Evolutionary conservation across 2,113 vertebrate genomes (phyloP).

Genomic region (Ploceus nigricollis): DNA sequence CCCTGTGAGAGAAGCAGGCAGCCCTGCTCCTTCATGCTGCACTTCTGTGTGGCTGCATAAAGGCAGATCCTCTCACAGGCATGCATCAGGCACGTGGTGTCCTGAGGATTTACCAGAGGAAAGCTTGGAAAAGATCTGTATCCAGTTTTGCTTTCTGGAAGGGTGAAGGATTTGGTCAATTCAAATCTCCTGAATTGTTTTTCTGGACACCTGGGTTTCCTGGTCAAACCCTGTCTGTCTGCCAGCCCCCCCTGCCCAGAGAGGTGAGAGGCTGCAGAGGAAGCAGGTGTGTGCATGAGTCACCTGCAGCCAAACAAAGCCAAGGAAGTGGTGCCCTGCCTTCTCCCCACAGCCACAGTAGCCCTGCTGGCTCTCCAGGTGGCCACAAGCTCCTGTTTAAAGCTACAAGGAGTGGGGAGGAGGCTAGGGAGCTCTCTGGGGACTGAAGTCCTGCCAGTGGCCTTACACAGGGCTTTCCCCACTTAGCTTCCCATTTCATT

Average conservation of each 20-base stretch:
- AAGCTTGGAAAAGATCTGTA: background rate
- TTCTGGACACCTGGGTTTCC: slow-evolving; percentile 27
- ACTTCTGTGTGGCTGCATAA: background rate
- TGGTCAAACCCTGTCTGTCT: background rate
- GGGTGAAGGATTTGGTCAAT: background rate
- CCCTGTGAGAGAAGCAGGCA: background rate
- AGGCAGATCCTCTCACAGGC: background rate
- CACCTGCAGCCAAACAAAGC: background rate
- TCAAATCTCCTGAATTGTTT: background rate
- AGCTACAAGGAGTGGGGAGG: background rate
- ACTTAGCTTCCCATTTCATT: background rate
- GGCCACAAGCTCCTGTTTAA: background rate
- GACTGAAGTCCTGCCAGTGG: background rate
- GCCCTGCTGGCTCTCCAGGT: background rate
- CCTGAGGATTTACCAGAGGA: background rate
- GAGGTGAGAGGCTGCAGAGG: slow-evolving; percentile 1
- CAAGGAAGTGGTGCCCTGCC: background rate
- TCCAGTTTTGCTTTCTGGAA: background rate
- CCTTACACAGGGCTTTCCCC: background rate
- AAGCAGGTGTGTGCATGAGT: background rate
- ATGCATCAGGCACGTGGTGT: background rate
- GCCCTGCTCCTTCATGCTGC: background rate
- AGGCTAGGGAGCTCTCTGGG: background rate
- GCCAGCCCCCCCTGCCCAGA: background rate
- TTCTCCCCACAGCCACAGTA: background rate